Base-by-base conservation (phyloP, 2,113 vertebrate genomes). In the Hyperoodon ampullatus region DNA sequence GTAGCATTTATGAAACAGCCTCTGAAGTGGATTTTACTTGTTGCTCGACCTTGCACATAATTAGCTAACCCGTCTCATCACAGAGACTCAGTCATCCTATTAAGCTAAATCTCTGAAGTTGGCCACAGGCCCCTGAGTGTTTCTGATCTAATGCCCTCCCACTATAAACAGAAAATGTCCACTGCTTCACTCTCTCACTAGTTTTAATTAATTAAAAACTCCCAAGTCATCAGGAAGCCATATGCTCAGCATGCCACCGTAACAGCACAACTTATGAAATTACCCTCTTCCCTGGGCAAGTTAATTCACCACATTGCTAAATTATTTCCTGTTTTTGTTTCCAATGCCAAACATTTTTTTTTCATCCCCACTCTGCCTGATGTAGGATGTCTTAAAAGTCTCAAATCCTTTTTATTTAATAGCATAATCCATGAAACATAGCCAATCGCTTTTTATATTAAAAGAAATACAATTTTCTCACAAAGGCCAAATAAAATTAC, bases 141-240 rank as follows among this genome's bases (percentile, higher is more conserved):
- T 61, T 68, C 83, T 92, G 24, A 16, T 58, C 35, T 87, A 86
- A 74, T 35, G 47, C 24, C 7, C 70, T 84, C 19, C 28, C 5
- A 23, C 44, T 58, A 47, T 50, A 81, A 93, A 61, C 14, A 93
- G 90, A 71, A 94, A 75, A 28, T 28, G 13, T 35, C 28, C 53
- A 55, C 5, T 24, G n/a, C 30, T 44, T 80, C 44, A 28, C 77
- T 88, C 15, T 65, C 66, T 89, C 58, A 53, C 70, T 58, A 33
- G 19, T 60, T 90, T 94, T 93, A 88, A 93, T 94, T 89, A 97
- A 84, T 87, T 94, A 88, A 88, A 95, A 92, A 68, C 26, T 60
- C n/a, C 14, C 24, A 13, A 82, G 60, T 53, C 47, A 74, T 84
- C 94, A 66, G 74, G 53, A 97, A 93, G 30, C 63, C 63, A 75